Evolutionary conservation across 2,113 vertebrate genomes (phyloP), one percentile per base, ranked within the genome.

Genomic region (Noctilio leporinus): DNA sequence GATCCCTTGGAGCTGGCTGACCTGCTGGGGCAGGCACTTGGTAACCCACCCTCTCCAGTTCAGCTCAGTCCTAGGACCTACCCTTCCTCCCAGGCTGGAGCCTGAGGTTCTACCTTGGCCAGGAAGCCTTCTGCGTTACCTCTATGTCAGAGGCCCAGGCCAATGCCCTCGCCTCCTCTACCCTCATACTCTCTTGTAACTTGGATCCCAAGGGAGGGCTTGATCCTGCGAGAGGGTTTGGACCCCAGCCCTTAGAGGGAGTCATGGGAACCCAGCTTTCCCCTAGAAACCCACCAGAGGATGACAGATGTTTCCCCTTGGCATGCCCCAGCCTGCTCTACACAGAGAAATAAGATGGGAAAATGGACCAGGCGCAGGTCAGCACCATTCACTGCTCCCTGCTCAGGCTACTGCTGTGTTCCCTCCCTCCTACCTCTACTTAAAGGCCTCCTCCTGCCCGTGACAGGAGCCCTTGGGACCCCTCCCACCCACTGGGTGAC

Each of bases 311-410:
- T 28, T 3, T 57, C 30, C 35, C 17, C 15, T 40, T 7, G 28
- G 55, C 12, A n/a, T 16, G 26, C 10, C 43, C 24, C 3, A 24
- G 75, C n/a, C 95, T 55, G 65, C 45, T 80, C 12, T 15, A 7
- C 1, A 2, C 45, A 33, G 43, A 62, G 17, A 77, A 51, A 62
- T 59, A 51, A 45, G 47, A 33, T 0, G 0, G 38, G 11, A 43
- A 57, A 11, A 7, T 10, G 3, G 53, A 30, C 14, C 4, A 12
- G 22, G 40, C 0, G 1, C 51, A 49, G 47, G 30, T n/a, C n/a
- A 10, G 28, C 3, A 2, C 40, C 75, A 14, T 16, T 2, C 26
- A 14, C 43, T 53, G 28, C 26, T 15, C 11, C 53, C 20, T 40
- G 3, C 17, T 16, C 20, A 20, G 49, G 35, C 12, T 33, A 12